A percentile compares a stretch with the other conserved stretches of the same genome.
phyloP scores from a whole-genome alignment of 2,113 vertebrate species.

The Hippocampus comes region DNA sequence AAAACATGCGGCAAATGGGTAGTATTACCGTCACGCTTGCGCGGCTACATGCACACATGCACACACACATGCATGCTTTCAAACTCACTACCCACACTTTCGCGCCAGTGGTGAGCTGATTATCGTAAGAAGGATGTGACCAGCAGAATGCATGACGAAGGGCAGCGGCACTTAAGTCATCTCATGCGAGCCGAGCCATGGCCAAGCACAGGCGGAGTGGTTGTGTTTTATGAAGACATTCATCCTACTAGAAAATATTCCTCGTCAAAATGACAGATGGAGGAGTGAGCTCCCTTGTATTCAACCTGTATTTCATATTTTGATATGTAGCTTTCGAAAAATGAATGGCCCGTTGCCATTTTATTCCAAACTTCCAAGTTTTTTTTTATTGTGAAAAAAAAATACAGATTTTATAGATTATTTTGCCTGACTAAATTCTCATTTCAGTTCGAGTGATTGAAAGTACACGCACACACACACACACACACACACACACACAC shows the following conservation, averaged over 20 bases:
- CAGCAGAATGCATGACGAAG: slow-evolving; percentile 64
- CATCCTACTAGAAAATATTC: neutral
- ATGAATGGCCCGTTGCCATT: neutral
- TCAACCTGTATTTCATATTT: neutral
- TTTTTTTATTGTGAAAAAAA: neutral
- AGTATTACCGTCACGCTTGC: too few relatives aligned
- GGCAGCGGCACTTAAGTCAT: slow-evolving; percentile 61
- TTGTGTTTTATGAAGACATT: slow-evolving; percentile 19
- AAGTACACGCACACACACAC: neutral
- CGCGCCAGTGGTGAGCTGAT: slow-evolving; percentile 51
- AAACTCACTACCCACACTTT: neutral
- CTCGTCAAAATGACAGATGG: slow-evolving; percentile 24
- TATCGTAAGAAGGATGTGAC: slow-evolving; percentile 52
- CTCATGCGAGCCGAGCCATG: slow-evolving; percentile 53
- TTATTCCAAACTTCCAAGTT: neutral
- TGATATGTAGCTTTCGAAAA: neutral
- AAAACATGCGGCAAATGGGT: too few relatives aligned
- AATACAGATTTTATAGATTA: neutral
- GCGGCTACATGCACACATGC: neutral
- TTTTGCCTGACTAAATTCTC: neutral
- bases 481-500: too few relatives aligned
- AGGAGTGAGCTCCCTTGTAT: neutral
- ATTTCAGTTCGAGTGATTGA: neutral
- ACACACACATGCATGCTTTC: neutral
- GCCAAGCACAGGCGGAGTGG: slow-evolving; percentile 18